A percentile compares a stretch with the other conserved stretches of the same genome.
These are phyloP conservation scores for Maniola hyperantus DNA, from an alignment of 2,888 invertebrate genomes.

Conservation along the genomic window DNA sequence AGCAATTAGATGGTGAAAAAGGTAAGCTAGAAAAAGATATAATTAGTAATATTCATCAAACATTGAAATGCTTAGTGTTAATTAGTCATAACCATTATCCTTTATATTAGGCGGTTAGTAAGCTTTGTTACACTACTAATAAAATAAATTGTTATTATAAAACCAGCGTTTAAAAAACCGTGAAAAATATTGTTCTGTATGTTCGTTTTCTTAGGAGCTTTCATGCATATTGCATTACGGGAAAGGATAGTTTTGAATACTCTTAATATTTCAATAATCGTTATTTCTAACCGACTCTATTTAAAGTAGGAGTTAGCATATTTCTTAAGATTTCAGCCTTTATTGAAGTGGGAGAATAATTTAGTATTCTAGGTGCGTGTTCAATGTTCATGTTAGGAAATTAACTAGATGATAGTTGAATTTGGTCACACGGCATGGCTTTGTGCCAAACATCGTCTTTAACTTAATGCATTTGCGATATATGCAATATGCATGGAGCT, in stretches of 20 bases:
- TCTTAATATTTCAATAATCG: constrained; percentile 19
- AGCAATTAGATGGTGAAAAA: no score
- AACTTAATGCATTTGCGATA: not conserved
- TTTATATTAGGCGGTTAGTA: no score
- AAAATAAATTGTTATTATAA: not conserved
- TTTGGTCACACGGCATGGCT: not conserved
- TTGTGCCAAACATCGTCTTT: not conserved
- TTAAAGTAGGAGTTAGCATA: not conserved
- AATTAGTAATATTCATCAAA: no score
- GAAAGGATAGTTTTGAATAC: constrained; percentile 21
- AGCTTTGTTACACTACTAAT: no score
- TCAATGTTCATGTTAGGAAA: not conserved
- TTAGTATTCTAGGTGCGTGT: not conserved
- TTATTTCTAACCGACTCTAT: constrained; percentile 8
- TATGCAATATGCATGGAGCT: not conserved
- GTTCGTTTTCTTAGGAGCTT: constrained; percentile 22
- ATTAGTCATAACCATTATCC: no score
- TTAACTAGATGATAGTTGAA: not conserved
- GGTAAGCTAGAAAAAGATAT: no score
- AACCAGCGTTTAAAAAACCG: constrained; percentile 8
- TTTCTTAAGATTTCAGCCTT: not conserved
- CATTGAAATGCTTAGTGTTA: no score
- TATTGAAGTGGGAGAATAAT: not conserved
- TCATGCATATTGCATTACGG: constrained; percentile 32
- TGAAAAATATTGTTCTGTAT: constrained; percentile 17